Evolutionary conservation across 2,797 vertebrate genomes (phyloP).

Genomic region (Percopsis omiscomaycus): DNA sequence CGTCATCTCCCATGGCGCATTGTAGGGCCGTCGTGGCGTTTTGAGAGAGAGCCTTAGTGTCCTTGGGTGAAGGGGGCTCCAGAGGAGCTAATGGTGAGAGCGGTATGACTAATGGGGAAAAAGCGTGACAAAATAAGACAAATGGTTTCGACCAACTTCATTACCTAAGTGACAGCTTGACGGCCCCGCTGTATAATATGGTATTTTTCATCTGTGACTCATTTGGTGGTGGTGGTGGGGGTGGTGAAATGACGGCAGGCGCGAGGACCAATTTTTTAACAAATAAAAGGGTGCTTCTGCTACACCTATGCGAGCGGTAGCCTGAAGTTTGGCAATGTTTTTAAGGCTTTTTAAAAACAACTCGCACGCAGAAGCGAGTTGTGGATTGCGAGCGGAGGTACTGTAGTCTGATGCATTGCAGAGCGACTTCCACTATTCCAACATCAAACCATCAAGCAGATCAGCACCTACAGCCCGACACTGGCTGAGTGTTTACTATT

Average conservation of each 20-base stretch:
- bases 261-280: slow-evolving; percentile 56
- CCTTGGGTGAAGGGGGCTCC: slow-evolving; percentile 79
- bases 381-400: slow-evolving; percentile 48
- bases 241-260: slow-evolving; percentile 59
- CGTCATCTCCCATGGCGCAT: slow-evolving; percentile 49
- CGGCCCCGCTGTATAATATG: slow-evolving; percentile 75
- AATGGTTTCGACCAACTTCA: slow-evolving; percentile 83
- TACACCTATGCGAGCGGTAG: slow-evolving; percentile 59
- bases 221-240: slow-evolving; percentile 44
- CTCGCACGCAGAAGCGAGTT: slow-evolving; percentile 54
- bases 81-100: slow-evolving; percentile 75
- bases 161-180: slow-evolving; percentile 82
- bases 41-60: slow-evolving; percentile 72
- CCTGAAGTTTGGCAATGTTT: slow-evolving; percentile 55
- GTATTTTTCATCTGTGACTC: slow-evolving; percentile 81
- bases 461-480: slow-evolving; percentile 66
- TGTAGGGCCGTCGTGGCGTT: slow-evolving; percentile 55
- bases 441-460: slow-evolving; percentile 68
- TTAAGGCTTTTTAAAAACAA: slow-evolving; percentile 58
- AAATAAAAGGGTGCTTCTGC: slow-evolving; percentile 67
- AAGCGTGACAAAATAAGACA: slow-evolving; percentile 84
- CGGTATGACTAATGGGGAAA: slow-evolving; percentile 80
- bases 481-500: slow-evolving; percentile 64
- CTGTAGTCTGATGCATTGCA: slow-evolving; percentile 56
- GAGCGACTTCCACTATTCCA: slow-evolving; percentile 49